phyloP scores from a whole-genome alignment of 1,140 invertebrate genomes.

The Drosophila insularis region DNA sequence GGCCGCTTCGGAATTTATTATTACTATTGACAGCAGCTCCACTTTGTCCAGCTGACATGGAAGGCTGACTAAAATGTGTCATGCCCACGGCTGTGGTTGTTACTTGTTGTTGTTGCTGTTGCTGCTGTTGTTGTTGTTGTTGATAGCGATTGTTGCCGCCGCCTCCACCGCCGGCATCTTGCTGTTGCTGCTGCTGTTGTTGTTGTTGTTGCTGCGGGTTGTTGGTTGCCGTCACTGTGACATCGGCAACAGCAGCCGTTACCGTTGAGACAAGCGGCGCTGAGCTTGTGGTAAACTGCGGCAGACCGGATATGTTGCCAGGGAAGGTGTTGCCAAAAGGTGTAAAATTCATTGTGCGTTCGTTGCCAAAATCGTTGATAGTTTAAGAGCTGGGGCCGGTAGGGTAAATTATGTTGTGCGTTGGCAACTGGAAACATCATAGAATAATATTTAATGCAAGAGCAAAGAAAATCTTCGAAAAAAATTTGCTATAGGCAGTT shows the following conservation, averaged over 20 bases:
- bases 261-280: conserved; percentile 75
- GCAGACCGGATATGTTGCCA: conserved; percentile 84
- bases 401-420: conserved; percentile 28
- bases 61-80: conserved; percentile 73
- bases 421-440: conserved; percentile 35
- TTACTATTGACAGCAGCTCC: conserved; percentile 33
- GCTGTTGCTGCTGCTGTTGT: conserved; percentile 58
- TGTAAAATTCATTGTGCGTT: conserved; percentile 87
- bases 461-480: no score
- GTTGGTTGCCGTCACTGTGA: conserved; percentile 58
- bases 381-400: neutral
- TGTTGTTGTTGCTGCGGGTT: conserved; percentile 62
- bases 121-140: conserved; percentile 57
- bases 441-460: neutral
- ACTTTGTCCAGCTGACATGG: conserved; percentile 36
- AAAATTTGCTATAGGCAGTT: no score
- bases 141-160: conserved; percentile 64
- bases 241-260: conserved; percentile 64
- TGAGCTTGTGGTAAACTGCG: conserved; percentile 86
- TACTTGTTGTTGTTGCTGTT: neutral
- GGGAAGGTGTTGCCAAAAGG: conserved; percentile 87
- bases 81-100: conserved; percentile 65
- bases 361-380: conserved; percentile 16
- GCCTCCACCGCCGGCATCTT: conserved; percentile 23
- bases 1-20: conserved; percentile 58